Percentiles rank a stretch among this genome's conserved stretches.
Conservation (phyloP, 2,888 invertebrate genomes). For the Apodemia duryi region DNA sequence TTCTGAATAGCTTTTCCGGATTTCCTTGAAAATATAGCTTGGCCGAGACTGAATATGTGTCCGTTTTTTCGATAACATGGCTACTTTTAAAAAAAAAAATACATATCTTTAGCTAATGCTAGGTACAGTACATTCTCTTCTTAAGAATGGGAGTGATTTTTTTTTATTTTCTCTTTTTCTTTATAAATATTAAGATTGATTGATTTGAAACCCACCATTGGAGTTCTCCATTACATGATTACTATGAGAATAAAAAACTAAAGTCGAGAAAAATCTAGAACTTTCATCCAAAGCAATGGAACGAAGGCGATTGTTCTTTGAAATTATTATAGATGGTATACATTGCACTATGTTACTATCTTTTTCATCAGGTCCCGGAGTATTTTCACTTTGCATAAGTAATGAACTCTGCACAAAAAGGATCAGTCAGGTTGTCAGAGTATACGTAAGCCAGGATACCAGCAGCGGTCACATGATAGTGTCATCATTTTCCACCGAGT, state of each 20-base stretch:
- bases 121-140: no score
- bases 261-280: slow-evolving; percentile 1
- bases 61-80: no score
- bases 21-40: no score
- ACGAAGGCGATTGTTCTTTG: slow-evolving; percentile 13
- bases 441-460: background rate
- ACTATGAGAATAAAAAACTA: background rate
- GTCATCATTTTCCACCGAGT: no score
- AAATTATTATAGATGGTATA: slow-evolving; percentile 17
- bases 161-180: background rate
- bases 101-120: no score
- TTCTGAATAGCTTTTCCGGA: no score
- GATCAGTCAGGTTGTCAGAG: slow-evolving; percentile 25
- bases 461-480: background rate
- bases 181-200: background rate
- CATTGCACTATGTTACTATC: slow-evolving; percentile 17
- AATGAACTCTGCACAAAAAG: slow-evolving; percentile 18
- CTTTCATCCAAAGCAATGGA: slow-evolving; percentile 14
- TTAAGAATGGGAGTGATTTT: background rate
- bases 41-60: no score
- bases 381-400: slow-evolving; percentile 18
- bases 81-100: no score
- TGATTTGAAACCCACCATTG: background rate
- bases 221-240: slow-evolving; percentile 2
- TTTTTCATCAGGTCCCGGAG: slow-evolving; percentile 11